Evolutionary conservation across 2,113 vertebrate genomes (phyloP).

Genomic region (Tachysurus vachellii): DNA sequence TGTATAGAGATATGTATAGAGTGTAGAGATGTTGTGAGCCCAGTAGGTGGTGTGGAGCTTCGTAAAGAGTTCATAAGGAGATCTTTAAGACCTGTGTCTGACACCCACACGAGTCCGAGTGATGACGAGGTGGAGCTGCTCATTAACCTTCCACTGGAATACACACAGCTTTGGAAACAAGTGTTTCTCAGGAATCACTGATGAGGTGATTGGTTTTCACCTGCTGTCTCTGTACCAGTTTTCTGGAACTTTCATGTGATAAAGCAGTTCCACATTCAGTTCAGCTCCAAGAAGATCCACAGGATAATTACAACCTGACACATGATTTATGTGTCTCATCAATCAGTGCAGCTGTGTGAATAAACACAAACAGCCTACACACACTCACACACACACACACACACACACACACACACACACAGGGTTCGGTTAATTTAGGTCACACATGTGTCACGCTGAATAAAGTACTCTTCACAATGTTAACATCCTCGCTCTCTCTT

Average conservation of each 20-base stretch:
- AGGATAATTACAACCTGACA: constrained; percentile 48
- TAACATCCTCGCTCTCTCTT: background rate
- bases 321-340: constrained; percentile 30
- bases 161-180: background rate
- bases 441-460: background rate
- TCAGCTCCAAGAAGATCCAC: constrained; percentile 40
- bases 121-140: too few species aligned
- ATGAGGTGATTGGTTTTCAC: background rate
- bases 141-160: too few species aligned
- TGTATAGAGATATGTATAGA: too few species aligned
- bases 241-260: constrained; percentile 3
- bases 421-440: background rate
- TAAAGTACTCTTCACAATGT: background rate
- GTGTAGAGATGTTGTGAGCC: too few species aligned
- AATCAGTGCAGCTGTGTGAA: constrained; percentile 27
- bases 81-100: too few species aligned
- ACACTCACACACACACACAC: background rate
- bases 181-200: background rate
- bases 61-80: too few species aligned
- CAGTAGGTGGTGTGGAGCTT: too few species aligned
- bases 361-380: background rate
- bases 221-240: background rate
- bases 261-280: constrained; percentile 28
- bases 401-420: background rate
- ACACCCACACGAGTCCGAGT: too few species aligned